Evolutionary conservation across 2,797 vertebrate species (phyloP), one percentile per base, ranked within the genome.

Genomic region (Hippopotamyrus pictus): DNA sequence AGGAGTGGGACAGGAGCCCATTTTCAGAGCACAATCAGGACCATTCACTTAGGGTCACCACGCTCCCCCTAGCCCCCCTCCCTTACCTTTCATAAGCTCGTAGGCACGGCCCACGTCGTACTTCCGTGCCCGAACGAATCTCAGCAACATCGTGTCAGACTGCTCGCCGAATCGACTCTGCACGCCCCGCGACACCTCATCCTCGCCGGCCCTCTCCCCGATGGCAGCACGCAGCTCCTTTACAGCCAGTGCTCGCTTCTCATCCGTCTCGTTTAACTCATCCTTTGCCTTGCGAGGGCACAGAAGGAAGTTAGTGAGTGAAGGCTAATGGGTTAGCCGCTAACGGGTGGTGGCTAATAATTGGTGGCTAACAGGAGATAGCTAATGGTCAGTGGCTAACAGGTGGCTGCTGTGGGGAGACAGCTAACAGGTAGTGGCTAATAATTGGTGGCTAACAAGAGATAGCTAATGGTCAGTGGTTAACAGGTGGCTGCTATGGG

Each of bases 91-190:
- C 93, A 99, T 96, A 33, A 99, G 97, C 0, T 99, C 97, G 0
- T 96, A 99, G 91, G 99, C 96, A 25, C 98, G 95, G 91, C 93
- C 92, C 44, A 99, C 90, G 0, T 99, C 95, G 0, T 97, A 99
- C 92, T 99, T 99, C 88, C 98, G 96, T 62, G 99, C 98, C 0
- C 99, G 97, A 93, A 99, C 96, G 91, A 99, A 99, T 88, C 98
- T 97, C 46, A 99, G 94, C 91, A 99, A 92, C 92, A 99, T 91
- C 1, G 91, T 88, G 11, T 97, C 95, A 0, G 97, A 96, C 90
- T 97, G 96, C 0, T 93, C 96, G 29, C 94, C 96, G 65, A 97
- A 96, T 88, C 96, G 97, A 92, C 98, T 96, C 0, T 96, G 96
- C 92, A 99, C 97, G 0, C 94, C 96, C 88, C 95, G 95, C 89